These are phyloP conservation scores for Microcebus griseorufus DNA, from an alignment of 2,113 vertebrate species.

Conservation along the genomic window DNA sequence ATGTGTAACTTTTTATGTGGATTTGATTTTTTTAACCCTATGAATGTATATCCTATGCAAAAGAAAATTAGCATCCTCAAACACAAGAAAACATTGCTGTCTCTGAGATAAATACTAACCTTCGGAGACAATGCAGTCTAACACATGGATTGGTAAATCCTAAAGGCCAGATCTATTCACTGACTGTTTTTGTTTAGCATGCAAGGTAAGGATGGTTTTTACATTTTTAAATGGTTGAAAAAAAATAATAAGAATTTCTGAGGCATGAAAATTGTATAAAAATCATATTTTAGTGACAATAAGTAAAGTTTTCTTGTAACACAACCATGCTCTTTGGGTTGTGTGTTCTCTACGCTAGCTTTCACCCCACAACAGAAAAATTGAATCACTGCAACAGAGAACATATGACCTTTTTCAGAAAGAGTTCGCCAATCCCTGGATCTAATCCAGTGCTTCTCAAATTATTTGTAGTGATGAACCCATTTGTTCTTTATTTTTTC, in stretches of 20 bases:
- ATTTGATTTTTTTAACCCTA: background rate
- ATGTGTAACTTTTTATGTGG: background rate
- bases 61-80: background rate
- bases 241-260: background rate
- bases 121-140: background rate
- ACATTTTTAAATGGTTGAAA: background rate
- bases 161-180: background rate
- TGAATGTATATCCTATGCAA: background rate
- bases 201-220: background rate
- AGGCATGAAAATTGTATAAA: background rate
- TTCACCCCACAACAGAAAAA: fast-evolving
- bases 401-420: fast-evolving
- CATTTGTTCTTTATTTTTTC: background rate
- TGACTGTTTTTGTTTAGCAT: background rate
- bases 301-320: background rate
- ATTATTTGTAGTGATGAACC: background rate
- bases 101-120: background rate
- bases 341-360: fast-evolving
- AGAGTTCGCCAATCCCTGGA: no score
- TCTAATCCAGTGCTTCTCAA: background rate
- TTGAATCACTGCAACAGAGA: background rate
- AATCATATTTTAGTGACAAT: background rate
- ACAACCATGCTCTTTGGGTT: background rate
- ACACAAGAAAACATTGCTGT: background rate
- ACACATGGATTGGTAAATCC: background rate